These are phyloP conservation scores for Cephus runcator DNA, from an alignment of 2,888 invertebrate genomes.

Conservation along the genomic window DNA sequence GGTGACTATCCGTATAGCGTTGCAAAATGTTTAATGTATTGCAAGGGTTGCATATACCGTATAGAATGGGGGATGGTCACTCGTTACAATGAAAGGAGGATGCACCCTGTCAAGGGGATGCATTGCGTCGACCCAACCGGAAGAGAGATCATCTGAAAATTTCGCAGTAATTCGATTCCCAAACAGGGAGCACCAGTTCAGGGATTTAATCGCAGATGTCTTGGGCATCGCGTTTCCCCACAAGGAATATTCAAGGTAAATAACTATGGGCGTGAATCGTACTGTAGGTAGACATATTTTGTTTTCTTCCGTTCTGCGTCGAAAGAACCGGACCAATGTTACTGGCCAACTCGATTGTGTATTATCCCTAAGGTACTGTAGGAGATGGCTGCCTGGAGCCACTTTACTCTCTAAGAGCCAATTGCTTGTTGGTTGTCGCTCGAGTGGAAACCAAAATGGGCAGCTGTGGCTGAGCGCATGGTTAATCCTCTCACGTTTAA, in stretches of 20 bases:
- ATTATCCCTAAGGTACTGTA: background rate
- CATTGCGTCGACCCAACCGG: background rate
- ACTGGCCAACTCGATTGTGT: background rate
- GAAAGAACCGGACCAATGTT: background rate
- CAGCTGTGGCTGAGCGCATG: constrained; percentile 29
- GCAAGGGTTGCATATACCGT: background rate
- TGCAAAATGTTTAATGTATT: constrained; percentile 19
- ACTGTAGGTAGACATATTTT: background rate
- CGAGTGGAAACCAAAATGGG: constrained; percentile 37
- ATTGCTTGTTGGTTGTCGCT: constrained; percentile 35
- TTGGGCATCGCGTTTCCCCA: background rate
- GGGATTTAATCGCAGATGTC: background rate
- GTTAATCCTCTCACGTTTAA: background rate
- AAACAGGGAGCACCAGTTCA: background rate
- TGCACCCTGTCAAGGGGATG: background rate
- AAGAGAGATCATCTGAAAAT: background rate
- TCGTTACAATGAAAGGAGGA: background rate
- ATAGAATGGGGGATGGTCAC: background rate
- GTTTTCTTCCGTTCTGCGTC: background rate
- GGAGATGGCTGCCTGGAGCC: constrained; percentile 13
- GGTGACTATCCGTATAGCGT: constrained; percentile 8
- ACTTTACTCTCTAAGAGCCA: constrained; percentile 11
- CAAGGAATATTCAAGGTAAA: background rate
- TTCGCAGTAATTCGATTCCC: background rate
- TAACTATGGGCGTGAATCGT: background rate